Conservation (phyloP, 2,888 invertebrate species). For the Physocephala rufipes region DNA sequence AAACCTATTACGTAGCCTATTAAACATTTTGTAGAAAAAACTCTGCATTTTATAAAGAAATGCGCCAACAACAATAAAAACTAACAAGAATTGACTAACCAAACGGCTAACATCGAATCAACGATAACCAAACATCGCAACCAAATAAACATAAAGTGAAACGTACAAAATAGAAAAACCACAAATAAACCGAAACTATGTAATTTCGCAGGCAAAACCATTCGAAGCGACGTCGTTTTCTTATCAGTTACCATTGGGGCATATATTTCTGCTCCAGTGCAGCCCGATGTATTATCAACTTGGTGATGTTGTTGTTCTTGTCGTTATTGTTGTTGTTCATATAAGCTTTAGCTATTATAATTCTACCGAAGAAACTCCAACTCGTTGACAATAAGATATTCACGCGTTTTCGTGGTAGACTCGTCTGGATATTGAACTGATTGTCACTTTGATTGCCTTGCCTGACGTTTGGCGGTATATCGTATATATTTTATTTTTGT, state of each 20-base stretch:
- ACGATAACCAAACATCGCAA: neutral
- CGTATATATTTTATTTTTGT: too few species aligned
- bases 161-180: neutral
- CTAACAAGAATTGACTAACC: conserved; percentile 13
- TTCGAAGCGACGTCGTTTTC: too few species aligned
- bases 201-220: neutral
- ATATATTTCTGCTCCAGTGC: conserved; percentile 6
- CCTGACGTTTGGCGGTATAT: too few species aligned
- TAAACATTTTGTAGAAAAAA: too few species aligned
- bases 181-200: neutral
- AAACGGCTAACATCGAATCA: neutral
- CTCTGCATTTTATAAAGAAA: too few species aligned
- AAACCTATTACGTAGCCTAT: too few species aligned
- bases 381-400: conserved; percentile 27
- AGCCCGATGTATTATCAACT: neutral
- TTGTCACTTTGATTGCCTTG: too few species aligned
- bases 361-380: neutral
- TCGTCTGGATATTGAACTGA: too few species aligned
- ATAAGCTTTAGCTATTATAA: neutral
- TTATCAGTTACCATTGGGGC: too few species aligned
- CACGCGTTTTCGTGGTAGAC: neutral
- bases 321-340: neutral
- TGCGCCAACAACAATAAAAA: too few species aligned
- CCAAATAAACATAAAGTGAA: neutral
- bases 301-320: neutral